These are phyloP conservation scores for Aethina tumida DNA, from an alignment of 1,140 invertebrate species.

Conservation along the genomic window DNA sequence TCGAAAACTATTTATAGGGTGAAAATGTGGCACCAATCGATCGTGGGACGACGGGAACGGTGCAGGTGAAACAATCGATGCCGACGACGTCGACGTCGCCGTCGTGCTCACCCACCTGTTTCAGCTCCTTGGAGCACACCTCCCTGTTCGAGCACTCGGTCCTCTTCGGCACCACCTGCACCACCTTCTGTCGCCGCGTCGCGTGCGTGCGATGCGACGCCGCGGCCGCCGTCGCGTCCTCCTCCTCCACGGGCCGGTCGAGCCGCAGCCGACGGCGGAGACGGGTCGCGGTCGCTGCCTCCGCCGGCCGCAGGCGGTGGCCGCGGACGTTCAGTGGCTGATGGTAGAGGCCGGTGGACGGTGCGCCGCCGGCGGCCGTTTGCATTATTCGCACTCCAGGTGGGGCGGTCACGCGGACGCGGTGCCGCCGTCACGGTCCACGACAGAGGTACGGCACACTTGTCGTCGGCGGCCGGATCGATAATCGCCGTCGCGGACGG, in stretches of 20 bases:
- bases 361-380: background rate
- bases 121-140: constrained; percentile 15
- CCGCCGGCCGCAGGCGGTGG: constrained; percentile 1
- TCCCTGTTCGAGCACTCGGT: constrained; percentile 13
- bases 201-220: background rate
- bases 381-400: too few relatives aligned
- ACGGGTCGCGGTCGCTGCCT: background rate
- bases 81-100: background rate
- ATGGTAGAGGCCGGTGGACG: background rate
- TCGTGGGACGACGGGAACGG: background rate
- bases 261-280: background rate
- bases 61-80: background rate
- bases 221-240: background rate
- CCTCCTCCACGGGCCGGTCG: background rate
- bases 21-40: constrained; percentile 8
- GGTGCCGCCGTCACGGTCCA: background rate
- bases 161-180: constrained; percentile 8
- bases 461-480: too few relatives aligned
- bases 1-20: too few relatives aligned
- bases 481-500: too few relatives aligned
- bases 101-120: too few relatives aligned
- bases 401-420: constrained; percentile 5
- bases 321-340: constrained; percentile 6
- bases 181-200: background rate
- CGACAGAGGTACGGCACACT: too few relatives aligned